Evolutionary conservation across 2,888 invertebrate genomes (phyloP).

Genomic region (Dorcus parallelipipedus): DNA sequence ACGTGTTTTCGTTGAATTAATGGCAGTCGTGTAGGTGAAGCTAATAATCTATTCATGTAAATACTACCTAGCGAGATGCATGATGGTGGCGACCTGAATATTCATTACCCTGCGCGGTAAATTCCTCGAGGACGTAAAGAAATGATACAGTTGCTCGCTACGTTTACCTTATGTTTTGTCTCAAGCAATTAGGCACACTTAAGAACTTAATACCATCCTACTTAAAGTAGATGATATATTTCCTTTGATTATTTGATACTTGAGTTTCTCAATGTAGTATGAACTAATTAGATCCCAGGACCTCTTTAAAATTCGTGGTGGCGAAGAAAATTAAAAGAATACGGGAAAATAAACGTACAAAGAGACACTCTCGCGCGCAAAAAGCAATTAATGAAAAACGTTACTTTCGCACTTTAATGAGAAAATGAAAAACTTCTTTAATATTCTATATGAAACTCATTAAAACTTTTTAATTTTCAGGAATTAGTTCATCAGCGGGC

Average conservation of each 20-base stretch:
- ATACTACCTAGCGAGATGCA: slow-evolving; percentile 3
- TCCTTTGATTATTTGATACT: too few species aligned
- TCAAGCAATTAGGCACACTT: too few species aligned
- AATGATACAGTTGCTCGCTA: neutral
- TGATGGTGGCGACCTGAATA: neutral
- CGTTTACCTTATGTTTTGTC: neutral
- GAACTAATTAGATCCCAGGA: too few species aligned
- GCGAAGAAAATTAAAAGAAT: too few species aligned
- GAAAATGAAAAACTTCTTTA: neutral
- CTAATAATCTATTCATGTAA: slow-evolving; percentile 9
- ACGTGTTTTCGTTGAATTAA: slow-evolving; percentile 3
- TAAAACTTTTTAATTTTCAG: neutral
- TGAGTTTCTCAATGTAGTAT: too few species aligned
- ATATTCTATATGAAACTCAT: neutral
- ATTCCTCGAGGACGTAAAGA: neutral
- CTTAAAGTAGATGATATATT: too few species aligned
- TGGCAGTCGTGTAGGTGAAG: neutral
- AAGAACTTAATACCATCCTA: too few species aligned
- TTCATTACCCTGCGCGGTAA: slow-evolving; percentile 1
- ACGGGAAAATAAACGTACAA: too few species aligned
- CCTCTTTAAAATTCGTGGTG: too few species aligned
- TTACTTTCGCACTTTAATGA: too few species aligned
- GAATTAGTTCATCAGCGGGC: neutral
- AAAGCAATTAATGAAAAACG: too few species aligned
- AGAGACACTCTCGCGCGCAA: too few species aligned